Percentiles rank a stretch among this genome's conserved stretches.
Evolutionary conservation across 1,140 invertebrate genomes (phyloP).

Genomic region (Hyles euphorbiae): DNA sequence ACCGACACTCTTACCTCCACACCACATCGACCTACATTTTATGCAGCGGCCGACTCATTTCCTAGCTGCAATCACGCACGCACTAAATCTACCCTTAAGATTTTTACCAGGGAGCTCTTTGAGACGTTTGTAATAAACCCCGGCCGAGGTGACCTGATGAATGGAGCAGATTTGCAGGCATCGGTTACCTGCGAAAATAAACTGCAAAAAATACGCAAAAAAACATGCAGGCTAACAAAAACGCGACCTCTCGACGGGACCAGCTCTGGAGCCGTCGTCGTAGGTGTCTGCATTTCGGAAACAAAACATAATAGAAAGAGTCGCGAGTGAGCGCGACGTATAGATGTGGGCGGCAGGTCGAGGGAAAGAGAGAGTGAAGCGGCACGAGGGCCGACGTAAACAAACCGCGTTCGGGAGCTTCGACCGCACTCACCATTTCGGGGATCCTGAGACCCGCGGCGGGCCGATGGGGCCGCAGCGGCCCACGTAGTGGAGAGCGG

Average conservation of each 20-base stretch:
- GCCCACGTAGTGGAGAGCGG: constrained; percentile 67
- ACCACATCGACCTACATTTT: constrained; percentile 72
- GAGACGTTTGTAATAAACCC: no score
- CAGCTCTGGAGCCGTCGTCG: constrained; percentile 55
- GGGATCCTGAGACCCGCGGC: constrained; percentile 53
- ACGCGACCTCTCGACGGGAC: constrained; percentile 55
- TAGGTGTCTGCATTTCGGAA: constrained; percentile 72
- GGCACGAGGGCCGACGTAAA: constrained; percentile 69
- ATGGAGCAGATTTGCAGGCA: constrained; percentile 22
- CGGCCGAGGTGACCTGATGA: constrained; percentile 13
- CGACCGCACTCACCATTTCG: constrained; percentile 74
- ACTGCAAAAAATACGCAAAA: constrained; percentile 63
- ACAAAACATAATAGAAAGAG: constrained; percentile 73
- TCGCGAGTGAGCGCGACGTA: constrained; percentile 61
- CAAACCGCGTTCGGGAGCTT: constrained; percentile 68
- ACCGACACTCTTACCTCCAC: constrained; percentile 36
- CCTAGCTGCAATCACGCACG: constrained; percentile 48
- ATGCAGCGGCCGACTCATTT: constrained; percentile 60
- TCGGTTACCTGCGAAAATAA: constrained; percentile 66
- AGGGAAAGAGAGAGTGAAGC: constrained; percentile 60
- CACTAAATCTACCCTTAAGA: constrained; percentile 37
- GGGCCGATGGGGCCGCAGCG: constrained; percentile 42
- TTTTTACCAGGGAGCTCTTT: constrained; percentile 6
- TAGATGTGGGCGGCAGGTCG: constrained; percentile 68
- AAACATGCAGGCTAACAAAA: constrained; percentile 64